Evolutionary conservation across 1,140 invertebrate genomes (phyloP).

Genomic region (Cydia fagiglandana): DNA sequence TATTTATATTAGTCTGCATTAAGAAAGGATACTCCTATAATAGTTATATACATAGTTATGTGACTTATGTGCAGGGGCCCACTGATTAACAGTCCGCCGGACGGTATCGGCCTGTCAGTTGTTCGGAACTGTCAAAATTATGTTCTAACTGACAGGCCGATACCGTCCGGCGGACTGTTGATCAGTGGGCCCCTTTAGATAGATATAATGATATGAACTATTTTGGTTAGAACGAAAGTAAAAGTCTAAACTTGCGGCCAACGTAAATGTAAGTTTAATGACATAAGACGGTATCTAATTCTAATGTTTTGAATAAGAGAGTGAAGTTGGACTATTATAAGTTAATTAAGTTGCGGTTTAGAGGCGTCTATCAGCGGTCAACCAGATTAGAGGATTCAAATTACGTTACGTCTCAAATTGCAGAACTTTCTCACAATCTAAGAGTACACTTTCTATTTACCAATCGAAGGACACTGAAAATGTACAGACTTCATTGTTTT

Average conservation of each 20-base stretch:
- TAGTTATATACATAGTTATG: no score
- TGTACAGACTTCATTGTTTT: neutral
- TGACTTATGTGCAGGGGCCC: no score
- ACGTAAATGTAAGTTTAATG: neutral
- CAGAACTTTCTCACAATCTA: neutral
- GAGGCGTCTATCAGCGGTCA: neutral
- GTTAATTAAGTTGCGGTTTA: neutral
- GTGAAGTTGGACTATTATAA: neutral
- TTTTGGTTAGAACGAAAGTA: neutral
- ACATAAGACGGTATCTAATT: neutral
- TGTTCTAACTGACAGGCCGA: no score
- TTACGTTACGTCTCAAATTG: neutral
- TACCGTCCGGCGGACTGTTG: no score
- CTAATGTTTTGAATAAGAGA: neutral
- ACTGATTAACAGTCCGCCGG: no score
- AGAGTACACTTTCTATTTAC: neutral
- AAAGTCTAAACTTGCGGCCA: neutral
- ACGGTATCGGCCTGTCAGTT: no score
- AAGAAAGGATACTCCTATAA: no score
- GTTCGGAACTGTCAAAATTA: no score
- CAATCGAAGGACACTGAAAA: neutral
- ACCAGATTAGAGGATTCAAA: slow-evolving; percentile 1
- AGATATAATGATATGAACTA: neutral
- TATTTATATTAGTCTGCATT: no score
- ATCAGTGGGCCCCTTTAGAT: no score